Conservation (phyloP, 2,113 vertebrate species). For the Nanorana parkeri region DNA sequence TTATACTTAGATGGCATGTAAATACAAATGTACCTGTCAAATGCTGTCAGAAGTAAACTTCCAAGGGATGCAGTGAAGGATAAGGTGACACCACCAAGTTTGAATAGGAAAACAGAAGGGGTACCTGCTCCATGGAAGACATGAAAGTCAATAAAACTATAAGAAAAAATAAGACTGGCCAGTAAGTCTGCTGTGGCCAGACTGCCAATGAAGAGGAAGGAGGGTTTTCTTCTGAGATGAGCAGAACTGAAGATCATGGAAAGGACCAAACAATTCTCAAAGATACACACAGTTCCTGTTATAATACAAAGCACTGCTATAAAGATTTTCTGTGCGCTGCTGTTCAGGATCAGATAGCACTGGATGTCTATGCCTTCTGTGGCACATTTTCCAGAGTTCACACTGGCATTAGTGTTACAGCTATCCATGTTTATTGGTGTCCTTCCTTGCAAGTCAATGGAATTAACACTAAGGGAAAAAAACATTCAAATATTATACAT, state of each 20-base stretch:
- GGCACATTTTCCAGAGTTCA: constrained; percentile 61
- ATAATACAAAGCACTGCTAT: constrained; percentile 79
- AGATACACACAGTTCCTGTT: constrained; percentile 80
- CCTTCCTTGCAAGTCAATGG: background rate
- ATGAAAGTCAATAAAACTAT: constrained; percentile 88
- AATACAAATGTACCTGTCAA: constrained; percentile 92
- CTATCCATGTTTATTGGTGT: constrained; percentile 61
- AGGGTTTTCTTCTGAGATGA: constrained; percentile 77
- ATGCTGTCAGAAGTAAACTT: constrained; percentile 87
- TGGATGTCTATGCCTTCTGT: constrained; percentile 65
- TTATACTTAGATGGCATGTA: constrained; percentile 79
- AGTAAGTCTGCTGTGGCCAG: constrained; percentile 86
- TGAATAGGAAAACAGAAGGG: constrained; percentile 80
- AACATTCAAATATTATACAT: background rate
- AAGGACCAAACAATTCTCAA: constrained; percentile 84
- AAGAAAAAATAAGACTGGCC: constrained; percentile 85
- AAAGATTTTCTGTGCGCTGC: constrained; percentile 65
- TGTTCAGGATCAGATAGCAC: constrained; percentile 82
- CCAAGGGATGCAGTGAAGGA: constrained; percentile 88
- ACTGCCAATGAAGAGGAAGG: constrained; percentile 89
- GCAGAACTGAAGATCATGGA: constrained; percentile 77
- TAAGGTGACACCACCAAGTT: constrained; percentile 87
- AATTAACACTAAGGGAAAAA: background rate
- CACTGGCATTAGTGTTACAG: constrained; percentile 33
- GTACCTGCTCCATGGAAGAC: constrained; percentile 69